Base-by-base conservation (phyloP, 2,888 invertebrate species). In the Noctua janthina region DNA sequence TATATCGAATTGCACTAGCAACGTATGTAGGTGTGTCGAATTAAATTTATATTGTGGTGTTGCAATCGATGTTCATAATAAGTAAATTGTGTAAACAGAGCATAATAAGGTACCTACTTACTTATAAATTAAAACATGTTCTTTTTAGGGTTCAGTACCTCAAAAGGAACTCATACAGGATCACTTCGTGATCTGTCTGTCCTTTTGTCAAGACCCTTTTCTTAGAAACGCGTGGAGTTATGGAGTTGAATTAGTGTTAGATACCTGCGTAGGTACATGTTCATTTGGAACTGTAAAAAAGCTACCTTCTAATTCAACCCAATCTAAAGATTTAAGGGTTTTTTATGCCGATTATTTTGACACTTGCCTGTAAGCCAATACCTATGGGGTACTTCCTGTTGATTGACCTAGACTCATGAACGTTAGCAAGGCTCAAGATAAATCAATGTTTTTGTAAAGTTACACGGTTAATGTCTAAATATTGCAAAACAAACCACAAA, bases 81-180 rank as follows among this genome's bases (percentile, higher is more conserved):
- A 59, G 20, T 74, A 64, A 73, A 74, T 84, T 84, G 79, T 66
- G 76, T 78, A 79, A 85, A 80, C 73, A 75, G 29, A 35, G 56
- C 43, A 49, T 79, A 70, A 20, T 56, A 51, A 56, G 66, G 20
- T 79, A 23, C 23, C 23, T 43, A 39, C 23, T 66, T 67, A 43
- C 23, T 67, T 6, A 67, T 67, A 67, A 67, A 67, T 43, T 67
- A 49, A 78, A 85, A 80, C 43, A 5, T 67, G 39, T 43, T 35
- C 13, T 67, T 43, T 23, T 43, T 67, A 67, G 13, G 23, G 23
- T 67, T 67, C 43, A 17, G 39, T 67, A 13, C 13, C 23, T n/a
- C 13, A 43, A 35, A 8, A 0, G 62, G 15, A 62, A 29, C 15
- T 29, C 29, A 7, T 29, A 15, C 29, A 17, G 15, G n/a, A n/a